These are phyloP conservation scores for Bettongia penicillata DNA, from an alignment of 2,113 vertebrate species.

Conservation along the genomic window DNA sequence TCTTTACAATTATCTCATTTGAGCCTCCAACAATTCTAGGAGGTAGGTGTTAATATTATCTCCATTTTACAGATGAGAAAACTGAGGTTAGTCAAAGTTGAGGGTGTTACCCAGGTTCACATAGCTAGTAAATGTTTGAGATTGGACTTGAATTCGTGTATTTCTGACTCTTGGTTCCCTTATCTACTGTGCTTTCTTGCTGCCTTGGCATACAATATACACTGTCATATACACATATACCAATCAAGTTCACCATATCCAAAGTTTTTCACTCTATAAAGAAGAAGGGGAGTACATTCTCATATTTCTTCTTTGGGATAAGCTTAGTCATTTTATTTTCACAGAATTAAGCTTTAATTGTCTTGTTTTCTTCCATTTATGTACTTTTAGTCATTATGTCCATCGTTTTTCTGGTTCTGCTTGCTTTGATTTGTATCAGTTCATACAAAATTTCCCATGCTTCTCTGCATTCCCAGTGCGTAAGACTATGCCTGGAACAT, in stretches of 20 bases:
- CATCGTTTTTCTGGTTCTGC: background rate
- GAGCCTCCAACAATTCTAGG: too few species aligned
- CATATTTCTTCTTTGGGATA: background rate
- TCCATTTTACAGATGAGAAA: too few species aligned
- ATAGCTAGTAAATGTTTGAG: too few species aligned
- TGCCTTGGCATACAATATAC: too few species aligned
- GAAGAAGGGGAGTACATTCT: background rate
- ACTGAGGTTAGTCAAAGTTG: too few species aligned
- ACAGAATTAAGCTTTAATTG: background rate
- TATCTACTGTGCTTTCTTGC: too few species aligned
- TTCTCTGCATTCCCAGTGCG: background rate
- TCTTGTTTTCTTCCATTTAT: background rate
- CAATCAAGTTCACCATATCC: background rate
- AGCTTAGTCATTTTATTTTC: too few species aligned
- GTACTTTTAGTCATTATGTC: background rate
- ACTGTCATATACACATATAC: too few species aligned
- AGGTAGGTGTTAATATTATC: too few species aligned
- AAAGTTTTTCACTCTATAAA: background rate
- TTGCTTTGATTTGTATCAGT: background rate
- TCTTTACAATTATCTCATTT: background rate
- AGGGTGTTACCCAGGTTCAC: too few species aligned
- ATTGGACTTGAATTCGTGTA: too few species aligned
- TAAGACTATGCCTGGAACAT: background rate
- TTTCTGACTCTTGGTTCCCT: too few species aligned
- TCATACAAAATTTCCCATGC: background rate